Percentiles rank a stretch among this genome's conserved stretches.
These are phyloP conservation scores for Cremastobaeus sp. DNA, from an alignment of 2,888 invertebrate species.

Conservation along the genomic window DNA sequence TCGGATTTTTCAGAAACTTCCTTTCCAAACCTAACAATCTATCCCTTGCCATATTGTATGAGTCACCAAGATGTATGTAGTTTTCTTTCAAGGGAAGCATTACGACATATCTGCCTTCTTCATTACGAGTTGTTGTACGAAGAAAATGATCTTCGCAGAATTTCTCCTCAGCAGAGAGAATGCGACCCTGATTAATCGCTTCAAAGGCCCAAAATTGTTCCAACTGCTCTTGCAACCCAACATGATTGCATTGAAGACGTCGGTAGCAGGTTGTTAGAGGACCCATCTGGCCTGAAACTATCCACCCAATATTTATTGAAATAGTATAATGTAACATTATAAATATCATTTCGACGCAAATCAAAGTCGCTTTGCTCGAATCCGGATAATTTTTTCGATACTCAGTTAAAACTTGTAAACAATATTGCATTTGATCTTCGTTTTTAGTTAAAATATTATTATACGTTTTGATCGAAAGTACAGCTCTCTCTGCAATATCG, in stretches of 20 bases:
- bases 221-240: background rate
- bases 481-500: too few relatives aligned
- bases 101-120: slow-evolving; percentile 44
- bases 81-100: slow-evolving; percentile 21
- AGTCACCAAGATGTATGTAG: slow-evolving; percentile 3
- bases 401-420: too few relatives aligned
- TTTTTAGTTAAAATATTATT: too few relatives aligned
- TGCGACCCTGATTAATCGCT: background rate
- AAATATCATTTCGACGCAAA: too few relatives aligned
- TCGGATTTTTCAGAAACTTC: background rate
- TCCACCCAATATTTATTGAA: too few relatives aligned
- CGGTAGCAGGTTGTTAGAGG: background rate
- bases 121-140: slow-evolving; percentile 5
- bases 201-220: slow-evolving; percentile 38
- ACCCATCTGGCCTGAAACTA: slow-evolving; percentile 14
- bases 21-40: slow-evolving; percentile 12
- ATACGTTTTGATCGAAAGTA: too few relatives aligned
- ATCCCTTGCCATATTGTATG: slow-evolving; percentile 1
- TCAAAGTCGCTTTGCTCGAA: too few relatives aligned
- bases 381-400: too few relatives aligned
- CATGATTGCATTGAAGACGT: background rate
- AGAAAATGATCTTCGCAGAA: background rate
- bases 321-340: too few relatives aligned
- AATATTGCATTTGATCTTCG: too few relatives aligned
- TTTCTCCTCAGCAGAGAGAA: background rate